Evolutionary conservation across 2,797 vertebrate species (phyloP), one percentile per base, ranked within the genome.

Genomic region (Falco concolor): DNA sequence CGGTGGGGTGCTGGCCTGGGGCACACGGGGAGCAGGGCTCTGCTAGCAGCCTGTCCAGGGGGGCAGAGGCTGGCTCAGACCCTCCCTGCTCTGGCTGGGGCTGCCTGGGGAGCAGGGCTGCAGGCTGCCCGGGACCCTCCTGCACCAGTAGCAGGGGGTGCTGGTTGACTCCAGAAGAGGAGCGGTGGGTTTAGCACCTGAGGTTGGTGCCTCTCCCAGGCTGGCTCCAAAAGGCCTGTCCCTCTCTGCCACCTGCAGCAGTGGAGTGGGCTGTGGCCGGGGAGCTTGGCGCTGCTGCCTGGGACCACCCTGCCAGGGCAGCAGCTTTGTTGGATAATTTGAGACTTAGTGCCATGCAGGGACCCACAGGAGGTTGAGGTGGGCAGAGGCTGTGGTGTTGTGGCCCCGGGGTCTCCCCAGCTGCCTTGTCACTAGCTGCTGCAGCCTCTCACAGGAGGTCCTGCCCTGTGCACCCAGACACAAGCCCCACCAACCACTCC

Each of bases 391-490:
- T 32, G 10, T 4, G 4, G 83, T 13, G 15, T 12, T 38, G 70
- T 9, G 34, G 16, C 57, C n/a, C 20, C 85, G 30, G 45, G 24
- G 17, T 49, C 59, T 80, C 69, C 32, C 45, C 69, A 69, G 40
- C 54, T 63, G 27, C 53, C 40, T 34, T 36, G 38, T 63, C 28
- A 32, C 28, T 19, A 22, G 63, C 22, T 63, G 67, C 47, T 3
- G 0, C 32, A 56, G 36, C 47, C 38, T 67, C 34, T 70, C 1
- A 0, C 52, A n/a, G 73, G 28, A 10, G 6, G 9, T 75, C 10
- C 49, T 10, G 6, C 24, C 17, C 27, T 2, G 2, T 5, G 40
- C n/a, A 7, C 32, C 69, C 0, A 4, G 23, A 22, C 56, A 36
- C 24, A 5, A 47, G 16, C 74, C 28, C 34, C 25, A 14, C 12